These are phyloP conservation scores for Channa striata DNA, from an alignment of 2,797 vertebrate genomes.

Conservation along the genomic window DNA sequence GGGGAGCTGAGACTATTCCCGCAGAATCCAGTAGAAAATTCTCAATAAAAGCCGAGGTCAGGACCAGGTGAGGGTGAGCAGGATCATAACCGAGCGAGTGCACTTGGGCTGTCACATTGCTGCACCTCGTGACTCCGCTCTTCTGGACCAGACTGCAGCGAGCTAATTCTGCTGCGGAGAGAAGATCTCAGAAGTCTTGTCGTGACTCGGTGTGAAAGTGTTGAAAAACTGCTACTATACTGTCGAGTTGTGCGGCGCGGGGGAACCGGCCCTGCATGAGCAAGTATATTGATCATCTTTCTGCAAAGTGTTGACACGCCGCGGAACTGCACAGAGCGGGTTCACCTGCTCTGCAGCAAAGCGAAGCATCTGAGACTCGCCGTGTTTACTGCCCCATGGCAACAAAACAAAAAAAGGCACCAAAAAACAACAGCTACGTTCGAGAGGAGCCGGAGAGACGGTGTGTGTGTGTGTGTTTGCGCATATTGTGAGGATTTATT, in stretches of 20 bases:
- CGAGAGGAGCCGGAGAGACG: background rate
- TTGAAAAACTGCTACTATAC: constrained; percentile 33
- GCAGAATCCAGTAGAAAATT: constrained; percentile 14
- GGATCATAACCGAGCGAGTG: constrained; percentile 6
- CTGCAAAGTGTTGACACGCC: constrained; percentile 75
- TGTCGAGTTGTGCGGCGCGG: constrained; percentile 34
- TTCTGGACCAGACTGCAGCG: constrained; percentile 17
- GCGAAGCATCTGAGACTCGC: constrained; percentile 70
- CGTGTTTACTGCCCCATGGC: constrained; percentile 78
- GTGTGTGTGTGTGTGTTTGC: constrained; percentile 7
- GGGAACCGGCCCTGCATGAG: constrained; percentile 51
- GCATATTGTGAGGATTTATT: constrained; percentile 51
- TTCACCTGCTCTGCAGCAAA: constrained; percentile 73
- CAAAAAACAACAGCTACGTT: constrained; percentile 19
- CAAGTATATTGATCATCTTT: constrained; percentile 79
- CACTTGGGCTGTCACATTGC: constrained; percentile 1
- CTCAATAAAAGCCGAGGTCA: constrained; percentile 26
- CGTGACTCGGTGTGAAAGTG: constrained; percentile 54
- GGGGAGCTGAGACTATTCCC: constrained; percentile 15
- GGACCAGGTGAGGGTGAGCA: constrained; percentile 11
- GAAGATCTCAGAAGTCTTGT: constrained; percentile 47
- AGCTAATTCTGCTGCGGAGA: constrained; percentile 46
- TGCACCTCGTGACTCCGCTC: constrained; percentile 10
- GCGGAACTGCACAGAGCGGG: constrained; percentile 68
- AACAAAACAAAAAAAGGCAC: constrained; percentile 46